Base-by-base conservation (phyloP, 1,140 invertebrate genomes). In the Carposina sasakii region DNA sequence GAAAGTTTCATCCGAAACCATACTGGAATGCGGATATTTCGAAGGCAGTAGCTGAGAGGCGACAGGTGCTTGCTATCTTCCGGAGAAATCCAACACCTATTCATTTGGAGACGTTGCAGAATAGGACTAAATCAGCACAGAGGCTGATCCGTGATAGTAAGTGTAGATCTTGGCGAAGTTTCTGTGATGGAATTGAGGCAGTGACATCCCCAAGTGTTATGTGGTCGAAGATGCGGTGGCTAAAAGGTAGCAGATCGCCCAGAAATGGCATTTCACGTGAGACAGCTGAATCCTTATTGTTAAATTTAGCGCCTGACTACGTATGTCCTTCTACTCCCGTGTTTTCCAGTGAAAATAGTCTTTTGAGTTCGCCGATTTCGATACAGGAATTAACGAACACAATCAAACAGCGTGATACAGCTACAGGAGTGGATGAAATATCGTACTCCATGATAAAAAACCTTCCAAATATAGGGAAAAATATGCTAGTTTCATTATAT, bases 1-100 rank as follows among this genome's bases (percentile, higher is more conserved):
- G 39, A 13, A 61, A 57, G 19, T 57, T 61, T 48, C 9, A 10
- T 3, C 46, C 59, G 0, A 58, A 54, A 33, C 40, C 21, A 8
- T 58, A 55, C 26, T 62, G 60, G 56, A 41, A 2, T 15, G 12
- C 20, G 12, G 42, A 10, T 2, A n/a, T 44, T 2, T 44, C 42
- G 19, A 51, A 43, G 15, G 33, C 22, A 3, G 37, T 51, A 12
- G 48, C 48, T 3, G 31, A 51, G 30, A 13, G 48, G 4, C 24
- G 56, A 19, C 13, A 28, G 22, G 56, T 57, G 3, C 20, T 59
- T 10, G 9, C 48, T 3, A 30, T 13, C 8, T 56, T 63, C 26
- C 33, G 60, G 5, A 31, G 43, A 31, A 63, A 63, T n/a, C 61
- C 52, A n/a, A 57, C 23, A 8, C 57, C 61, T n/a, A 15, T 37